These are phyloP conservation scores for Lycocerus yunnanus DNA, from an alignment of 2,888 invertebrate genomes.

Conservation along the genomic window DNA sequence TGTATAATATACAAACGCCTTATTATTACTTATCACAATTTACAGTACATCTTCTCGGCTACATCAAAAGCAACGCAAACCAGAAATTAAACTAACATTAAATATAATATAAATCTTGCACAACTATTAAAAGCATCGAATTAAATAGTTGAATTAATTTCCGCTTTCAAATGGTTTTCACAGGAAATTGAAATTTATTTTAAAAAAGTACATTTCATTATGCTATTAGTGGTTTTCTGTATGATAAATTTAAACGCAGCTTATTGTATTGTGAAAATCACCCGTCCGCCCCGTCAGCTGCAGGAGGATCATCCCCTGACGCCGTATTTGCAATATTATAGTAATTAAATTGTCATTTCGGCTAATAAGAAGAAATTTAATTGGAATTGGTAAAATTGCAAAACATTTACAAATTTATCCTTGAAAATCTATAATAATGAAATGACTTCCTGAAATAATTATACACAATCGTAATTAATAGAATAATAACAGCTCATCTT, in stretches of 20 bases:
- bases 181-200: neutral
- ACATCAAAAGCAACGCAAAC: neutral
- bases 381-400: neutral
- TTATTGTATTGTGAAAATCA: too few relatives aligned
- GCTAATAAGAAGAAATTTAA: neutral
- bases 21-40: neutral
- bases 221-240: too few relatives aligned
- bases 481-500: conserved; percentile 2
- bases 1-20: neutral
- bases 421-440: neutral
- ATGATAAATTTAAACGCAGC: too few relatives aligned
- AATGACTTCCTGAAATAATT: conserved; percentile 7
- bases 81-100: neutral
- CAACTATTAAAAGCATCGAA: neutral
- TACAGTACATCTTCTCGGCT: neutral
- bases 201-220: neutral
- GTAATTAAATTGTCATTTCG: too few relatives aligned
- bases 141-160: neutral
- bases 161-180: neutral
- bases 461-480: neutral
- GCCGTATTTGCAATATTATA: too few relatives aligned
- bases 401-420: neutral
- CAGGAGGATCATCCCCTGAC: too few relatives aligned
- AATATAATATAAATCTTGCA: neutral
- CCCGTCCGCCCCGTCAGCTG: too few relatives aligned